Conservation (phyloP, 1,140 invertebrate genomes). For the Pentalonia nigronervosa region DNA sequence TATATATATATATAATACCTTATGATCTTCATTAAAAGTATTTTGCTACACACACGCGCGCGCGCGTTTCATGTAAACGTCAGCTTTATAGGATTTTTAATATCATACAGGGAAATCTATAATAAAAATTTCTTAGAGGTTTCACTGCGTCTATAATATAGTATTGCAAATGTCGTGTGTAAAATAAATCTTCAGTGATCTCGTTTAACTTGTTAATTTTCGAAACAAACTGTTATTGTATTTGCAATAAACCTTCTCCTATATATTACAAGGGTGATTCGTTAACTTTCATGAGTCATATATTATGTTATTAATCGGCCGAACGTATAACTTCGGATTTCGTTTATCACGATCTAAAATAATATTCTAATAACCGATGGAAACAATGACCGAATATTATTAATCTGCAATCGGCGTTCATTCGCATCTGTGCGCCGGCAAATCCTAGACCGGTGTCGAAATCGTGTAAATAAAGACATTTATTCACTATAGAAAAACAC, state of each 20-base stretch:
- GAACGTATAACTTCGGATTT: not conserved
- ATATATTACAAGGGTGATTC: not conserved
- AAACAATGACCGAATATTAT: not conserved
- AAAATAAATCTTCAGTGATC: constrained; percentile 25
- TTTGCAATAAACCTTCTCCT: not conserved
- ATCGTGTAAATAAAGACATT: not conserved
- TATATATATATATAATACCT: no score
- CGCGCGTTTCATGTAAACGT: not conserved
- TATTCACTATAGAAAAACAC: not conserved
- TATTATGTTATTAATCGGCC: not conserved
- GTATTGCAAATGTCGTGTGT: not conserved
- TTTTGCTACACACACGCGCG: not conserved
- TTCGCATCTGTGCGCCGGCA: not conserved
- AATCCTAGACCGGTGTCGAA: not conserved
- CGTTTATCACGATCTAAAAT: not conserved
- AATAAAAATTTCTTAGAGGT: not conserved
- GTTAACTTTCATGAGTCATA: not conserved
- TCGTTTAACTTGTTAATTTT: constrained; percentile 24
- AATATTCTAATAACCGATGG: not conserved
- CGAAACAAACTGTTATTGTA: not conserved
- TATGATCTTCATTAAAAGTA: not conserved
- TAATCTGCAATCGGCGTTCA: not conserved
- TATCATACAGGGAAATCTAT: not conserved
- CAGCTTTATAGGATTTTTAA: not conserved
- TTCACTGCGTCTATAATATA: not conserved